Base-by-base conservation (phyloP, 2,113 vertebrate genomes). In the Cettia cetti region DNA sequence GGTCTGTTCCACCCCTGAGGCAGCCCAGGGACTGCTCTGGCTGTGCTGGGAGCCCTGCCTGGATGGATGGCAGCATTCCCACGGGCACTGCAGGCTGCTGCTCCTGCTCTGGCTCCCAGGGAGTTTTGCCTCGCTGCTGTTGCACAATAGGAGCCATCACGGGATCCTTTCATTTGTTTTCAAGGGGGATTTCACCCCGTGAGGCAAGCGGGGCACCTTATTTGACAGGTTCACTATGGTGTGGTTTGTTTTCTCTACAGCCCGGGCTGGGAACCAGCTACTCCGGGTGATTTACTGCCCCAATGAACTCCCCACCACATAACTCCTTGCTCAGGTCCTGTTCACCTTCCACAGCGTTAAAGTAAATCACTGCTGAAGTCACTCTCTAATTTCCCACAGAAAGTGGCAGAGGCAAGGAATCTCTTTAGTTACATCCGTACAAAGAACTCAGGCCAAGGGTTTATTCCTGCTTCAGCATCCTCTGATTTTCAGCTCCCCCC, bases 291-390 rank as follows among this genome's bases (percentile, higher is more conserved):
- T 96, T 94, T 92, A 95, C 53, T 71, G n/a, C 76, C 60, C 64
- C 4, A 6, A 35, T 44, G 69, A 84, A 35, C 72, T 82, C 42
- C 53, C 1, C 2, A 74, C 49, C 42, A 26, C 77, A 42, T 92
- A 90, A 91, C 68, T 95, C 76, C 80, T 94, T 95, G 64, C 52
- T 71, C 65, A 49, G 64, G 90, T 89, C 66, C 86, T 79, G 83
- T 54, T 92, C 89, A 84, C 82, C 76, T 92, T 93, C 72, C 61
- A 52, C 33, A 13, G 52, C 35, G 65, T 37, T 84, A 47, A 82
- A 82, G 66, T 76, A 92, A 95, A 93, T 93, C 88, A 75, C 53
- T 50, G 33, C 39, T 86, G 65, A 79, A 95, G 61, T 50, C 76
- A 28, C n/a, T 81, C 78, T 79, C 82, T 84, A 22, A 76, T 92